Evolutionary conservation across 2,797 vertebrate genomes (phyloP), one percentile per base, ranked within the genome.

Genomic region (Notamacropus eugenii): DNA sequence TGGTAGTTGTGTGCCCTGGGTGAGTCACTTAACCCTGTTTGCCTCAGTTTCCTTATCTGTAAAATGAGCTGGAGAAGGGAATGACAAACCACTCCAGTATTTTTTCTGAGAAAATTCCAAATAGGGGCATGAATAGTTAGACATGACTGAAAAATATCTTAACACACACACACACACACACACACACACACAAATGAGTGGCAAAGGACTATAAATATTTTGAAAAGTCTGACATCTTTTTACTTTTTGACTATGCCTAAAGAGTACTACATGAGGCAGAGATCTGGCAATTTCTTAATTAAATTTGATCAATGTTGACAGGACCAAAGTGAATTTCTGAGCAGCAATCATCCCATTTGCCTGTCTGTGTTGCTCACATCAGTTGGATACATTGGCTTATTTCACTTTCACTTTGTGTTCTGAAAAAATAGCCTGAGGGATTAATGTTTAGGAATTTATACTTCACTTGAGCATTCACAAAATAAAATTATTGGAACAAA

Each of bases 221-320:
- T 0, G 58, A 95, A 93, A 67, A 96, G 96, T 92, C 96, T 97
- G 94, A 54, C 50, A 50, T 94, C 55, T 19, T 55, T 92, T 55
- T n/a, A 94, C 67, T 94, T 97, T 94, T 93, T 94, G 94, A 93
- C 96, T 95, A 94, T 93, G 93, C 58, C 67, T 94, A 96, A 94
- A 94, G 46, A 94, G 87, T 27, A 62, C 87, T 59, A 31, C 56
- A 67, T 96, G 95, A 34, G 93, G 87, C 90, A 93, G 93, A 96
- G 87, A 97, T 90, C 54, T 96, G 90, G 92, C 92, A 92, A 94
- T 97, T 97, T 97, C 95, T 90, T 95, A 92, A 95, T 96, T 97
- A 97, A 97, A 93, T 0, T 4, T 94, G 94, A 97, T 97, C 96
- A 95, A 74, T 97, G 96, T 97, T 97, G 98, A 97, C 95, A 97